Evolutionary conservation across 2,797 vertebrate species (phyloP), one percentile per base, ranked within the genome.

Genomic region (Coranthus polyacanthus): DNA sequence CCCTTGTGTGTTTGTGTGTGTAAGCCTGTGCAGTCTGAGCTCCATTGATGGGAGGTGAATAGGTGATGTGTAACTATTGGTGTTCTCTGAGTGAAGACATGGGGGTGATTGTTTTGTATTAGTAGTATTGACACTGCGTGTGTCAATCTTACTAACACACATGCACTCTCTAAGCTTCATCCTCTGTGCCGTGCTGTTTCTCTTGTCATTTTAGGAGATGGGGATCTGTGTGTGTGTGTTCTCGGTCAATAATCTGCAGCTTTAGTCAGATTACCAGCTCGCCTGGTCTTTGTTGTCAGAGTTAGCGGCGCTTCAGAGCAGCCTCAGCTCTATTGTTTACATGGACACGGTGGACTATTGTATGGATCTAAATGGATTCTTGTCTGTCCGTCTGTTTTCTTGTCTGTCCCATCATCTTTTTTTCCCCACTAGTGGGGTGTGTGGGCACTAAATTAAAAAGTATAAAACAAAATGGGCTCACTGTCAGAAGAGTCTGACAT

Each of bases 231-330:
- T 26, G 73, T 12, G 84, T 58, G 61, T 78, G 78, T 82, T 47
- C 61, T 59, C 65, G 52, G 81, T 89, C 87, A 90, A 85, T 92
- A 92, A 93, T 93, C 92, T 89, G 67, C 83, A 78, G 82, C 82
- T 92, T 92, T 90, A 84, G 73, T 83, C 80, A 90, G 92, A 93
- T 94, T 90, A 93, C 58, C 58, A 83, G 71, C 66, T 79, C 5
- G 60, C 72, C 71, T 42, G 60, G 68, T 76, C 83, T 87, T 87
- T 91, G 82, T 87, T 79, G 82, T 90, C 63, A 26, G 69, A 59
- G 77, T 85, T 62, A 61, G 61, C n/a, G n/a, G 63, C n/a, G 55
- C 71, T 77, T 82, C 66, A 72, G 62, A 79, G 66, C 45, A 42
- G 62, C 37, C 72, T 46, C 68, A 71, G 78, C 59, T 74, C 81